Evolutionary conservation across 2,797 vertebrate species (phyloP), one percentile per base, ranked within the genome.

Genomic region (Myioborus melanocephalus): DNA sequence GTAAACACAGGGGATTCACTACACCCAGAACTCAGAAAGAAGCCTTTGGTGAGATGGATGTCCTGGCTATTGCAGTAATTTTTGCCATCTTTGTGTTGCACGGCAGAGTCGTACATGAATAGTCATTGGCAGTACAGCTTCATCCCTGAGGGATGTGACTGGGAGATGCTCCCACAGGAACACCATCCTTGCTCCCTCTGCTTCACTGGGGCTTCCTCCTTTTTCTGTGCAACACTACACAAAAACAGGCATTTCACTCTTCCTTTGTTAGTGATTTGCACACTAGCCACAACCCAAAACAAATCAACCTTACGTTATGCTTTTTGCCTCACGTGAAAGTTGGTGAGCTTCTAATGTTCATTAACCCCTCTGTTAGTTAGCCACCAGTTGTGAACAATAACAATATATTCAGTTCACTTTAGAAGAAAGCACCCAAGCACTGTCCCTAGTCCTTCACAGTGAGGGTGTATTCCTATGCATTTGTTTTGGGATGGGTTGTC

Each of bases 1-100:
- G 76, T 96, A 96, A 97, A 96, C 77, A 95, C 80, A 47, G 14
- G 30, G 64, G 46, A 72, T 93, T 89, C 75, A 82, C 28, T 61
- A 73, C 78, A n/a, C 32, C 12, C 18, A 61, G 56, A 41, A 19
- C 22, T 81, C 41, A 52, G 49, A 60, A 75, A 88, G n/a, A 23
- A 50, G 20, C 65, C 55, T 93, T 94, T 93, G 46, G 35, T 75
- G 79, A 92, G 84, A 81, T 28, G 43, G 66, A 49, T 24, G 4
- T 72, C 75, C 83, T 83, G 56, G 19, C 30, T 56, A 26, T 69
- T 85, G 23, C 12, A 75, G 71, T 32, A 32, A 6, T 63, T 89
- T 90, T 47, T 59, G 34, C 21, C 32, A 43, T 20, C 39, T 78
- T 76, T 4, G 1, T 32, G 14, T 71, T 65, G 37, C 72, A n/a